Base-by-base conservation (phyloP, 2,888 invertebrate genomes). In the Ormyrus rosae region DNA sequence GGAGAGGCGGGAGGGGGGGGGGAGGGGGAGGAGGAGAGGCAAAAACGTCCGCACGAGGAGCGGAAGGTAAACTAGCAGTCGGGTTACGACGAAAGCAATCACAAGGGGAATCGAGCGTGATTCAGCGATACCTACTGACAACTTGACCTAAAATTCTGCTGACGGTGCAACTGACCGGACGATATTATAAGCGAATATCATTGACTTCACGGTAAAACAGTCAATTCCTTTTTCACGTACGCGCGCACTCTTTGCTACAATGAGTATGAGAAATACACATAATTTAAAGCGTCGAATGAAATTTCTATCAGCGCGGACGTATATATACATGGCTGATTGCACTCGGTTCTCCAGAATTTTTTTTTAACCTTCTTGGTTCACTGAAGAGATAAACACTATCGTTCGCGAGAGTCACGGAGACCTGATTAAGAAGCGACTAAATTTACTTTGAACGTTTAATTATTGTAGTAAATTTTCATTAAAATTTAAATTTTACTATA, bases 111-210 rank as follows among this genome's bases (percentile, higher is more conserved):
- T 74, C 13, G 74, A 74, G 68, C 65, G 72, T 83, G 82, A 83
- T 80, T 82, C 80, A 75, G 81, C 79, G 60, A 72, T 79, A 81
- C 75, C 78, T 73, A 74, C 82, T 71, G 75, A 79, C 83, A 80
- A 76, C 70, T 78, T 83, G 83, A 82, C 81, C 83, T 83, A 83
- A 86, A 85, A 84, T 84, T 81, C 60, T 68, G 85, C 82, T 84
- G 84, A 86, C 84, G 73, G 71, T 81, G 83, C 72, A 77, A 82
- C 83, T 84, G 83, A 83, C 83, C 82, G 81, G 58, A 79, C 68
- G 63, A 68, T 73, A 68, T 79, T 79, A 73, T 58, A 79, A 73
- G 72, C 72, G 78, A 78, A 73, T 78, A 78, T 78, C 78, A 68
- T 67, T 73, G 78, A 68, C 72, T 78, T n/a, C 46, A 11, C 7